Evolutionary conservation across 2,888 invertebrate genomes (phyloP), one percentile per base, ranked within the genome.

Genomic region (Orchesella flavescens): DNA sequence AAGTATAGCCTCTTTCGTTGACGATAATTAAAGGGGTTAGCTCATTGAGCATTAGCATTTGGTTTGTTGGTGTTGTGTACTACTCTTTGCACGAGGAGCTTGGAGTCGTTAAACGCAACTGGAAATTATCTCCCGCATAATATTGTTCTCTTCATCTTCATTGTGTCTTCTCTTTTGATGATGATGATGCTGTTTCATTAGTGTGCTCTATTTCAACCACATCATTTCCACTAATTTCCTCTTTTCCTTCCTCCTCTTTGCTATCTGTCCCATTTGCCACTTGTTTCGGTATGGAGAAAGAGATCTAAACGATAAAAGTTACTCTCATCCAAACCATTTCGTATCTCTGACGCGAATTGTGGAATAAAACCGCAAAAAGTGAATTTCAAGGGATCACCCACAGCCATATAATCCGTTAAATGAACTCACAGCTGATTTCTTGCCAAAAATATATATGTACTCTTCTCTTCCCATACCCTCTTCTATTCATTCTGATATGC

Each of bases 401-500:
- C 34, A 34, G 34, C 34, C 34, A 34, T 34, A 34, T 34, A 34
- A 34, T 71, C 78, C 66, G 73, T 80, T 80, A 80, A 72, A 73
- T 72, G 80, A 80, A 80, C 80, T 73, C 49, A 19, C 17, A 43
- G 59, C 55, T 66, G 61, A 79, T 79, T 63, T 71, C 21, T 69
- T 79, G 78, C 78, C 78, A 79, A 80, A 66, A 73, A 61, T 34
- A 23, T 74, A 34, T 34, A 34, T 34, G 3, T 34, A 34, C 34
- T 34, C 2, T 34, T 7, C 34, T 34, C 34, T 73, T 74, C 55
- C 10, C 53, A 72, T 10, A 17, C 59, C 9, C 15, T 46, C 10
- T 66, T 23, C 34, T 44, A 76, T 76, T 76, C 55, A 76, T 66
- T 76, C 23, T 68, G 55, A 75, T 68, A 68, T 76, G 66, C 57